Percentiles rank a stretch among this genome's conserved stretches.
Evolutionary conservation across 2,797 vertebrate species (phyloP).

Genomic region (Tiaroga cobitis): DNA sequence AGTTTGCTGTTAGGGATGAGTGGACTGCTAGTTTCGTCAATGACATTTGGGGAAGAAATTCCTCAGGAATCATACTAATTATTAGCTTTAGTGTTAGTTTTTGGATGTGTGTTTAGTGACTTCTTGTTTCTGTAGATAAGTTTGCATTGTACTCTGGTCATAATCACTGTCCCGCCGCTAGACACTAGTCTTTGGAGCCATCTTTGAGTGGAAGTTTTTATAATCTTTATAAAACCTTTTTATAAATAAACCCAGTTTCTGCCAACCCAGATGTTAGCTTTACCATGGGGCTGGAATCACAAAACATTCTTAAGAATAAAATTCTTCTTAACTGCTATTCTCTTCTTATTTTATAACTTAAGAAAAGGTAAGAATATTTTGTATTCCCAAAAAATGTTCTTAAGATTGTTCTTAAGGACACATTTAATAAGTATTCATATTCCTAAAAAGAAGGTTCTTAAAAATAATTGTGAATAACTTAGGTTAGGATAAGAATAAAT

Average conservation of each 20-base stretch:
- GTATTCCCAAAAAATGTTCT: background rate
- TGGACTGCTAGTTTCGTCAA: conserved; percentile 9
- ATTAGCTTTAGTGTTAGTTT: background rate
- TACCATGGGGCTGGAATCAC: background rate
- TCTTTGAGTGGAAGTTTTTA: background rate
- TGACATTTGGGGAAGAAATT: background rate
- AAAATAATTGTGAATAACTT: background rate
- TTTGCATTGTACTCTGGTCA: background rate
- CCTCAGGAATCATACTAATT: background rate
- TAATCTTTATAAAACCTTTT: background rate
- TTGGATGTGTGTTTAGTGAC: background rate
- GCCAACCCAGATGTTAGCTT: background rate
- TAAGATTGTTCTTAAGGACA: background rate
- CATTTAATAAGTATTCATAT: background rate
- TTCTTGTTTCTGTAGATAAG: background rate
- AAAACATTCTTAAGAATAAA: background rate
- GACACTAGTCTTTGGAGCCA: background rate
- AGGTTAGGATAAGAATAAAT: background rate
- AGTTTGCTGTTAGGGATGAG: conserved; percentile 29
- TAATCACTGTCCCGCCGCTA: background rate
- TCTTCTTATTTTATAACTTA: background rate
- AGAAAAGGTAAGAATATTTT: background rate
- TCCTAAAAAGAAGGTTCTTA: background rate
- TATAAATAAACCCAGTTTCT: background rate
- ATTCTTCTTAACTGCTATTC: background rate